Evolutionary conservation across 2,888 invertebrate genomes (phyloP).

Genomic region (Acronicta leporina): DNA sequence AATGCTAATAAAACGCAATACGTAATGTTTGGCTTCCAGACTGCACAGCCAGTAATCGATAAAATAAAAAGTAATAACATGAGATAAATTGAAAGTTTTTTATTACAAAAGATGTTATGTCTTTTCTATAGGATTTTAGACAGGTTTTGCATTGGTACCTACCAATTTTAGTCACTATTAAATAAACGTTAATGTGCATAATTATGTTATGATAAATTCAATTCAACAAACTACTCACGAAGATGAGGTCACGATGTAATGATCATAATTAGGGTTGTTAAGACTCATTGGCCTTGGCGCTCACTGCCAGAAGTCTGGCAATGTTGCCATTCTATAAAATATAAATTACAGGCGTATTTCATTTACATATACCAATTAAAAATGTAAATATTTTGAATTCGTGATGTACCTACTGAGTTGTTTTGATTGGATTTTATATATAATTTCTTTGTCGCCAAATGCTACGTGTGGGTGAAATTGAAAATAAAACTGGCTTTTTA

Average conservation of each 20-base stretch:
- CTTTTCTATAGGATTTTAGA: no score
- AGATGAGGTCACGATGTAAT: slow-evolving; percentile 44
- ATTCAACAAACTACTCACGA: slow-evolving; percentile 50
- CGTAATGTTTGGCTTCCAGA: no score
- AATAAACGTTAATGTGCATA: slow-evolving; percentile 28
- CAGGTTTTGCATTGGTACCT: no score
- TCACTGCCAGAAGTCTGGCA: slow-evolving; percentile 17
- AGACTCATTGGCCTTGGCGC: slow-evolving; percentile 36
- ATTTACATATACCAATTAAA: slow-evolving; percentile 22
- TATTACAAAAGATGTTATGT: no score
- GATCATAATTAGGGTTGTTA: slow-evolving; percentile 44
- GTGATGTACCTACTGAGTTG: slow-evolving; percentile 25
- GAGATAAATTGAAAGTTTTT: no score
- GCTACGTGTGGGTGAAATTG: slow-evolving; percentile 18
- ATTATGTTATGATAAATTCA: slow-evolving; percentile 48
- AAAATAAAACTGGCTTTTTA: slow-evolving; percentile 31
- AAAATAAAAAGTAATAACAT: no score
- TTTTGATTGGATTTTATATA: slow-evolving; percentile 36
- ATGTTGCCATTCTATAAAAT: slow-evolving; percentile 15
- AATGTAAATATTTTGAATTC: slow-evolving; percentile 28
- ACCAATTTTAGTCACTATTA: slow-evolving; percentile 6
- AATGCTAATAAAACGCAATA: no score
- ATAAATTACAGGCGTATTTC: slow-evolving; percentile 17
- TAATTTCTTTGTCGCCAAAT: slow-evolving; percentile 4
- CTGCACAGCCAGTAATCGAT: no score